phyloP scores from a whole-genome alignment of 2,113 vertebrate genomes.

The Colaptes auratus region DNA sequence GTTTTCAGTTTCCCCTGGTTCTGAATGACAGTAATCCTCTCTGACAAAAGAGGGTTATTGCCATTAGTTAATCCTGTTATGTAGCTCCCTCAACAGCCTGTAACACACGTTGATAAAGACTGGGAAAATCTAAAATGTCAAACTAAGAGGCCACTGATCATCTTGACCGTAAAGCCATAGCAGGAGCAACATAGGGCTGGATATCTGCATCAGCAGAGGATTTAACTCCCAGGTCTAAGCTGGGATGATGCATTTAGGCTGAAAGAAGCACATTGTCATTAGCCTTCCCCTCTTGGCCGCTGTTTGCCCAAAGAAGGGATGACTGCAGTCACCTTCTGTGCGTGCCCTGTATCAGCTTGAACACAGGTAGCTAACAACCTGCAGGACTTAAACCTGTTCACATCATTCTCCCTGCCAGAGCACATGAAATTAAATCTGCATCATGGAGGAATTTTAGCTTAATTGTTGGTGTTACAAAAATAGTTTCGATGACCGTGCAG shows the following conservation, averaged over 20 bases:
- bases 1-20: constrained; percentile 64
- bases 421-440: neutral
- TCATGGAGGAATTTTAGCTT: neutral
- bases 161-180: neutral
- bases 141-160: neutral
- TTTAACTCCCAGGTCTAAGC: neutral
- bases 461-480: neutral
- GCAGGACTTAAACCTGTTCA: neutral
- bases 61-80: constrained; percentile 73
- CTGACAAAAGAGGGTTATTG: constrained; percentile 73
- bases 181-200: neutral
- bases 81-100: constrained; percentile 55
- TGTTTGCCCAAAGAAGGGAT: neutral
- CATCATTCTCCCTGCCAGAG: neutral
- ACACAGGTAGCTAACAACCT: accelerated
- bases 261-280: accelerated
- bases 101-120: constrained; percentile 68
- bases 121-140: constrained; percentile 61
- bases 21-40: constrained; percentile 77
- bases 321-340: accelerated
- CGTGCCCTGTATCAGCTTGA: neutral
- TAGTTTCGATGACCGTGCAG: accelerated
- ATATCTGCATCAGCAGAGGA: neutral
- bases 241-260: neutral
- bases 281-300: neutral